Percentiles rank a stretch among this genome's conserved stretches.
Evolutionary conservation across 2,797 vertebrate species (phyloP).

Genomic region (Phoeniculus purpureus): DNA sequence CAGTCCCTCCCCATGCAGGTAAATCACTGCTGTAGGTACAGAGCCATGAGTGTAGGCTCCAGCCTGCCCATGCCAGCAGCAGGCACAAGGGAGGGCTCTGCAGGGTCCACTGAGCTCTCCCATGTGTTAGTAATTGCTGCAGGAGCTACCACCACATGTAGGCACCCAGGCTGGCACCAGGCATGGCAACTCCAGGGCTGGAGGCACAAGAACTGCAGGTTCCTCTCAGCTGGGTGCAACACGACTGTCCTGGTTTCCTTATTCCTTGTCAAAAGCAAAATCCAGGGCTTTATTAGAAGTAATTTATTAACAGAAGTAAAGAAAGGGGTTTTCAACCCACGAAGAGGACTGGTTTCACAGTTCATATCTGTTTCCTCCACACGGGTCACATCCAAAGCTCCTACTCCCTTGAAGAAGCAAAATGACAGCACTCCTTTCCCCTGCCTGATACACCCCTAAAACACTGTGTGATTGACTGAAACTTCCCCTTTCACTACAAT

Average conservation of each 20-base stretch:
- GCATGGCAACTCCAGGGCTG: not conserved
- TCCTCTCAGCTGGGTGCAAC: not conserved
- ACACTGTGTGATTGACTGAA: accelerated
- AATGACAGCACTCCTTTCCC: not conserved
- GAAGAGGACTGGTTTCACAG: not conserved
- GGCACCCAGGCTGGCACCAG: not conserved
- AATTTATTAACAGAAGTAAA: too few relatives aligned
- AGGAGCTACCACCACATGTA: accelerated
- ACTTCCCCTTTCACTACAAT: not conserved
- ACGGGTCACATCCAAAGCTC: not conserved
- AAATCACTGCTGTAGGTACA: not conserved
- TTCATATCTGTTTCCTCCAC: not conserved
- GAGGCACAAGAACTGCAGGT: accelerated
- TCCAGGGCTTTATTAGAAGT: too few relatives aligned
- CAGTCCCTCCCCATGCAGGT: not conserved
- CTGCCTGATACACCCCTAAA: not conserved
- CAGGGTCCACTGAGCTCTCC: not conserved
- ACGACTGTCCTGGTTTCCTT: too few relatives aligned
- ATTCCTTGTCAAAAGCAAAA: too few relatives aligned
- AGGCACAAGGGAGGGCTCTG: not conserved
- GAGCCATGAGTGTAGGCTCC: not conserved
- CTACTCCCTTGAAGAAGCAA: not conserved
- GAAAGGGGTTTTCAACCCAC: too few relatives aligned
- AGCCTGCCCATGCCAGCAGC: not conserved
- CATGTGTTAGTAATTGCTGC: not conserved